These are phyloP conservation scores for Oscheius sp. DNA, from an alignment of 2,888 invertebrate species.

Conservation along the genomic window DNA sequence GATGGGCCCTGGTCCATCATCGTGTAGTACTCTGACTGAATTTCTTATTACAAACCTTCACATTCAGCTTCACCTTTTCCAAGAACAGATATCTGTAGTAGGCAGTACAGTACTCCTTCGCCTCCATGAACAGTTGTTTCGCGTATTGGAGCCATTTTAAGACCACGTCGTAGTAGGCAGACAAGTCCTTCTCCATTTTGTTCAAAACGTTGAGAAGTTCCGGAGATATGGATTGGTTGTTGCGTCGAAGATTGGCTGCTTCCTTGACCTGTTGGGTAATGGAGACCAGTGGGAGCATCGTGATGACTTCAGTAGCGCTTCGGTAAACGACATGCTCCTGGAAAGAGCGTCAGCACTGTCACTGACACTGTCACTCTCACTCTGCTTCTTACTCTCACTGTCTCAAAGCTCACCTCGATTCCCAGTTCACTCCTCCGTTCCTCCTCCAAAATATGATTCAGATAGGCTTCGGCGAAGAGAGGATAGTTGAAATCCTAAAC, in stretches of 20 bases:
- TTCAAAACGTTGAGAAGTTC: constrained; percentile 13
- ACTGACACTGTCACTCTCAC: background rate
- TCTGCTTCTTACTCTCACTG: constrained; percentile 66
- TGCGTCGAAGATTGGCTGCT: constrained; percentile 74
- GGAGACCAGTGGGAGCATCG: constrained; percentile 86
- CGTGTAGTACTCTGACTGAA: constrained; percentile 44
- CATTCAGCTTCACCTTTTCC: constrained; percentile 18
- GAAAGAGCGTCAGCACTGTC: constrained; percentile 76
- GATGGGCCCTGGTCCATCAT: constrained; percentile 40
- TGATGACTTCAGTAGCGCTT: constrained; percentile 86
- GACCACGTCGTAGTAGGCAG: constrained; percentile 12
- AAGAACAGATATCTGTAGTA: constrained; percentile 32
- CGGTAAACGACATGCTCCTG: constrained; percentile 82
- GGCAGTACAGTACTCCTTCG: constrained; percentile 19
- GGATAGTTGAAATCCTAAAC: constrained; percentile 81
- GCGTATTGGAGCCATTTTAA: constrained; percentile 35
- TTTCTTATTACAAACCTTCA: background rate
- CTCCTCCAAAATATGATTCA: constrained; percentile 28
- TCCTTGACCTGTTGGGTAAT: constrained; percentile 84
- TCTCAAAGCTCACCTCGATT: constrained; percentile 25
- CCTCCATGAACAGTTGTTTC: constrained; percentile 11
- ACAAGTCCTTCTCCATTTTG: constrained; percentile 25
- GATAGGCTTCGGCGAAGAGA: constrained; percentile 83
- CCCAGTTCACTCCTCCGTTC: constrained; percentile 17
- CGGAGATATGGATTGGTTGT: background rate